These are phyloP conservation scores for Galeruca laticollis DNA, from an alignment of 2,888 invertebrate genomes.

Conservation along the genomic window DNA sequence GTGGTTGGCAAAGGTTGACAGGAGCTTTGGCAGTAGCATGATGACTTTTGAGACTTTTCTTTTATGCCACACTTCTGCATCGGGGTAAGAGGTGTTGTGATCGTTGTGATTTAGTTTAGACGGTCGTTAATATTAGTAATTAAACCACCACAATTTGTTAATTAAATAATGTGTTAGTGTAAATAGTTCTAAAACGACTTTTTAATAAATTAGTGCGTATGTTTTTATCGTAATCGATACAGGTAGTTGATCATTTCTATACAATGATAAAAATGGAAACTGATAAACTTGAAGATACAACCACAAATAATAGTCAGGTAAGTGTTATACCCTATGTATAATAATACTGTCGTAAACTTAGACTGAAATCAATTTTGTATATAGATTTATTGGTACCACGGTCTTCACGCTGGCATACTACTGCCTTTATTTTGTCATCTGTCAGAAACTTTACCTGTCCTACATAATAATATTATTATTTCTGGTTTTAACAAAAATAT, in stretches of 20 bases:
- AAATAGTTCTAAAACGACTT: conserved; percentile 35
- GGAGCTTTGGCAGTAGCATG: conserved; percentile 45
- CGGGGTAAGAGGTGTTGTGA: conserved; percentile 44
- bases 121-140: conserved; percentile 35
- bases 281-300: conserved; percentile 88
- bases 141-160: conserved; percentile 37
- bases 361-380: background rate
- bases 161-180: conserved; percentile 45
- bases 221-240: conserved; percentile 46
- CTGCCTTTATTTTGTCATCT: conserved; percentile 48
- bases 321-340: conserved; percentile 43
- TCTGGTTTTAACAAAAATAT: conserved; percentile 14
- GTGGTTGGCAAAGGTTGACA: conserved; percentile 33
- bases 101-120: conserved; percentile 41
- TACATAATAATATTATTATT: conserved; percentile 41
- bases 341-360: background rate
- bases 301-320: conserved; percentile 76
- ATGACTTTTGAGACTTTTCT: conserved; percentile 45
- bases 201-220: conserved; percentile 43
- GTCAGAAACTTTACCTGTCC: conserved; percentile 47
- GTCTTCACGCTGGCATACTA: conserved; percentile 43
- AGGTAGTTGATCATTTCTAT: conserved; percentile 43
- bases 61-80: conserved; percentile 46
- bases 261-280: conserved; percentile 90
- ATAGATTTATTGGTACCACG: background rate